A percentile compares a stretch with the other conserved stretches of the same genome.
These are phyloP conservation scores for Micrastur ruficollis DNA, from an alignment of 2,797 vertebrate species.

Conservation along the genomic window DNA sequence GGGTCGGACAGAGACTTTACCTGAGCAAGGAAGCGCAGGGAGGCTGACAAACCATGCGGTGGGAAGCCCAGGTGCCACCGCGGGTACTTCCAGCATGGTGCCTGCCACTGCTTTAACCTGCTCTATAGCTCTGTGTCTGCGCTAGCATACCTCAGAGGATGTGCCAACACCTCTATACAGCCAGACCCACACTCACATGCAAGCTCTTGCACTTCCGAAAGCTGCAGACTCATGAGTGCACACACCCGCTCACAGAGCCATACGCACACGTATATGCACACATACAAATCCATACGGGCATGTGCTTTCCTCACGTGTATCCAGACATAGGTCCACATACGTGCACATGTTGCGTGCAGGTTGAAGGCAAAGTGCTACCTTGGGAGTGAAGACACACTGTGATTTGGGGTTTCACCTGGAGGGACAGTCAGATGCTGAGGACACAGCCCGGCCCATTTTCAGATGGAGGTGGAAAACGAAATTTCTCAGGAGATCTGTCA, in stretches of 20 bases:
- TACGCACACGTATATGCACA: fast-evolving
- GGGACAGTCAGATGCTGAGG: neutral
- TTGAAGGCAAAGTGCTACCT: neutral
- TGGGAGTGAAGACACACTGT: neutral
- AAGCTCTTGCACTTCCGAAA: neutral
- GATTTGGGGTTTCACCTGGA: neutral
- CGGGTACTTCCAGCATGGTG: neutral
- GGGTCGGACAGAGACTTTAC: neutral
- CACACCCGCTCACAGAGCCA: neutral
- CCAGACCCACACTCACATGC: neutral
- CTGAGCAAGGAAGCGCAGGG: neutral
- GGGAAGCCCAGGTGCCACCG: neutral
- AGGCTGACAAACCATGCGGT: neutral
- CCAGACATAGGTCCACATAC: fast-evolving
- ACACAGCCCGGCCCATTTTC: neutral
- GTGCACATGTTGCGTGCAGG: fast-evolving
- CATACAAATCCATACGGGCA: fast-evolving
- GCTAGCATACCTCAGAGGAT: neutral
- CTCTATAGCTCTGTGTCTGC: neutral
- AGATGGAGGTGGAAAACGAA: neutral
- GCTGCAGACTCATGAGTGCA: neutral
- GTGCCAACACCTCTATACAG: neutral
- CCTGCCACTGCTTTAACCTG: neutral
- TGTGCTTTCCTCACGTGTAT: neutral
- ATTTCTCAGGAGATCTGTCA: neutral